Percentiles rank a stretch among this genome's conserved stretches.
Conservation (phyloP, 2,797 vertebrate species). For the Alosa sapidissima region DNA sequence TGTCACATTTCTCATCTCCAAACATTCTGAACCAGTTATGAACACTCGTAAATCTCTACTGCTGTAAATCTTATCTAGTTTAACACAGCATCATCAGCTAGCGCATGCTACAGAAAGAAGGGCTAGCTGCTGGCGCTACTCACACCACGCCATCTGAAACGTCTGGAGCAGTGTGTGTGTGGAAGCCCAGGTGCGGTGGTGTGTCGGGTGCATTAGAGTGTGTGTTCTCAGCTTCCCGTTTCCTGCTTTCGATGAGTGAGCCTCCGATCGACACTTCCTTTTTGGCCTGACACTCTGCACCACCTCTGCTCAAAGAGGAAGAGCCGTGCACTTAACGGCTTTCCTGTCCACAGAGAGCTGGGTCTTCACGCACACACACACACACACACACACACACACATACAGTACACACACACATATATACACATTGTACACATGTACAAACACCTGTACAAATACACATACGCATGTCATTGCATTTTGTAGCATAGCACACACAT, state of each 20-base stretch:
- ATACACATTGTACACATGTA: background rate
- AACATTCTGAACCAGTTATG: constrained; percentile 12
- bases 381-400: background rate
- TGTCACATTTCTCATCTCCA: constrained; percentile 4
- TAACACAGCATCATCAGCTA: background rate
- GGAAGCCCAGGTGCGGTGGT: background rate
- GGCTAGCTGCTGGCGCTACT: background rate
- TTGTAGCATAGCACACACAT: background rate
- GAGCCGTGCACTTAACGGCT: constrained; percentile 19
- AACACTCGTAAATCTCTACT: background rate
- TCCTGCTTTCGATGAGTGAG: constrained; percentile 54
- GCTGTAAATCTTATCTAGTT: background rate
- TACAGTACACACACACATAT: background rate
- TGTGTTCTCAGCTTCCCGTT: constrained; percentile 42
- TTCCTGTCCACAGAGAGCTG: constrained; percentile 27
- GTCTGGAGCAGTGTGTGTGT: background rate
- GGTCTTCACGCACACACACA: background rate
- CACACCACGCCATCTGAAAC: background rate
- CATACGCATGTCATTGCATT: too few species aligned
- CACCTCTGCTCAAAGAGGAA: constrained; percentile 21
- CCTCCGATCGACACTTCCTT: constrained; percentile 48
- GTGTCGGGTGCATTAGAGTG: background rate
- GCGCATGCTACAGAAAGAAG: background rate
- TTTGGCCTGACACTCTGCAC: constrained; percentile 42
- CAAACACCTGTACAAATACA: background rate